Conservation (phyloP, 2,888 invertebrate species). For the Himalopsyche tibetana region DNA sequence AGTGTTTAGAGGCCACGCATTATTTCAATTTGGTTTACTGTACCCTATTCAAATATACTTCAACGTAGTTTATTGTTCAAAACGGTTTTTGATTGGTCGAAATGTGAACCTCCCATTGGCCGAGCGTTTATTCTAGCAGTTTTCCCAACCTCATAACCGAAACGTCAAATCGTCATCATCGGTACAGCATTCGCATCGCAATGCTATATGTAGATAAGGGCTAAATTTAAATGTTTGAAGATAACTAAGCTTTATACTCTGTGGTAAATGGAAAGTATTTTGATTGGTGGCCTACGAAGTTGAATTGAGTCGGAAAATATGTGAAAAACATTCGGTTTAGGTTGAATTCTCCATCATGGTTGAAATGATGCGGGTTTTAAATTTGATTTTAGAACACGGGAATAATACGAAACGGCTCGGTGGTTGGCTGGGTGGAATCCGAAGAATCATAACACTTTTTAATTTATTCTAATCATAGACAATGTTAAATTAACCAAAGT, state of each 20-base stretch:
- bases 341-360: slow-evolving; percentile 56
- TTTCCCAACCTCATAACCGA: background rate
- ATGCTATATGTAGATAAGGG: background rate
- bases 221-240: slow-evolving; percentile 9
- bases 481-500: too few species aligned
- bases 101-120: slow-evolving; percentile 57
- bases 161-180: slow-evolving; percentile 3
- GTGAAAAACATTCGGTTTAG: slow-evolving; percentile 62
- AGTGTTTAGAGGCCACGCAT: too few species aligned
- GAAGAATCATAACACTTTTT: too few species aligned
- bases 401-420: slow-evolving; percentile 37
- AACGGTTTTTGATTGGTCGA: slow-evolving; percentile 65
- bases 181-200: background rate
- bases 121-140: slow-evolving; percentile 50
- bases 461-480: too few species aligned
- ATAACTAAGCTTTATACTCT: slow-evolving; percentile 39
- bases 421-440: slow-evolving; percentile 5
- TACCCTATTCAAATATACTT: slow-evolving; percentile 55
- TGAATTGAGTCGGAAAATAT: slow-evolving; percentile 65
- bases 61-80: slow-evolving; percentile 64
- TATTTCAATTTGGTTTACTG: slow-evolving; percentile 49
- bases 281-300: slow-evolving; percentile 56
- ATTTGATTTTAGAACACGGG: slow-evolving; percentile 54
- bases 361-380: slow-evolving; percentile 60
- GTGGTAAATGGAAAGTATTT: slow-evolving; percentile 51